A percentile compares a stretch with the other conserved stretches of the same genome.
phyloP scores from a whole-genome alignment of 2,113 vertebrate species.

The Halcyon senegalensis region DNA sequence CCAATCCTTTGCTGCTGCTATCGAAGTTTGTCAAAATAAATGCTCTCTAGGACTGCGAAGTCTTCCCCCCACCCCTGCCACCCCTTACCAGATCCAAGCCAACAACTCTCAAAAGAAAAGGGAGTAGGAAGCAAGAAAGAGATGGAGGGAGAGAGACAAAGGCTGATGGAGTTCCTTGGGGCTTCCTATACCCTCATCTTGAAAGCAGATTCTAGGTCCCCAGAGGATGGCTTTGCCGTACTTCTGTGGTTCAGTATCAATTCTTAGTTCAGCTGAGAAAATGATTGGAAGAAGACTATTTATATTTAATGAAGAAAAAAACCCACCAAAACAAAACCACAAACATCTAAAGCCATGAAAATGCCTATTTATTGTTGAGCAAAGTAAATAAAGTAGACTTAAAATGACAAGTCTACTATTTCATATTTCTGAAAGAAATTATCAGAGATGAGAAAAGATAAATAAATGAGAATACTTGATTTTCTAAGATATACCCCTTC shows the following conservation, averaged over 20 bases:
- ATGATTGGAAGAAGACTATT: background rate
- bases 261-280: background rate
- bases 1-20: background rate
- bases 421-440: background rate
- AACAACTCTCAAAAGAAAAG: background rate
- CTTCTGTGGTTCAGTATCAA: background rate
- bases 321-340: no score
- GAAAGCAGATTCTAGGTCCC: background rate
- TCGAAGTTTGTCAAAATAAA: background rate
- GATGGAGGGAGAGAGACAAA: background rate
- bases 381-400: background rate
- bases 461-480: background rate
- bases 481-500: background rate
- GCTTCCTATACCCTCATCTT: background rate
- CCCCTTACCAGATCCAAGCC: background rate
- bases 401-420: background rate
- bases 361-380: background rate
- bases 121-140: background rate
- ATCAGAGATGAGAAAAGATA: background rate
- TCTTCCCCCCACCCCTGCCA: accelerated
- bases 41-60: background rate
- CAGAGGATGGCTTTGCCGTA: background rate
- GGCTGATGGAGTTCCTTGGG: background rate
- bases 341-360: background rate
- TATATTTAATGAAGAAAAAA: background rate